A percentile compares a stretch with the other conserved stretches of the same genome.
Evolutionary conservation across 1,140 invertebrate species (phyloP).

Genomic region (Ooceraea biroi): DNA sequence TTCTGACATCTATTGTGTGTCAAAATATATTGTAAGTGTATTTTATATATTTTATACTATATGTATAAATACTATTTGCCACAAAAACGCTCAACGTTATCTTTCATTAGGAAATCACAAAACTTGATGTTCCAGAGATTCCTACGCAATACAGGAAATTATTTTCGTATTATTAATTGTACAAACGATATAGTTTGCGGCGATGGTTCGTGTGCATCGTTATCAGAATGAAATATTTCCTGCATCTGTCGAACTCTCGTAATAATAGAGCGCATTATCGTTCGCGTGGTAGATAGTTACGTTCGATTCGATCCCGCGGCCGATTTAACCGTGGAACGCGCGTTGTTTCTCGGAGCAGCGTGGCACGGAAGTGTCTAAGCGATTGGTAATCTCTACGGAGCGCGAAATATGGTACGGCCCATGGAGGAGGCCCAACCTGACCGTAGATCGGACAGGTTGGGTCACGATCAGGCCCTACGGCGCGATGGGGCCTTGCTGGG

Average conservation of each 20-base stretch:
- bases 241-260: neutral
- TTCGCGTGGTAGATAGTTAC: slow-evolving; percentile 26
- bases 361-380: slow-evolving; percentile 78
- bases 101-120: neutral
- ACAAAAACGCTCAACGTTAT: too few relatives aligned
- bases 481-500: slow-evolving; percentile 68
- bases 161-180: slow-evolving; percentile 24
- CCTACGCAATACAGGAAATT: neutral
- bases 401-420: slow-evolving; percentile 80
- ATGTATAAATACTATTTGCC: too few relatives aligned
- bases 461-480: slow-evolving; percentile 81
- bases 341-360: slow-evolving; percentile 55
- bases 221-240: neutral
- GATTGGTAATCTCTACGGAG: slow-evolving; percentile 77
- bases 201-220: neutral
- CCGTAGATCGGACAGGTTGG: slow-evolving; percentile 82
- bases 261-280: slow-evolving; percentile 52
- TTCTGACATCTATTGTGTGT: neutral
- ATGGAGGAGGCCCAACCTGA: slow-evolving; percentile 76
- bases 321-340: slow-evolving; percentile 47
- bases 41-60: too few relatives aligned
- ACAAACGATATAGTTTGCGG: neutral
- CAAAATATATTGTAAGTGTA: too few relatives aligned
- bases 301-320: slow-evolving; percentile 36
- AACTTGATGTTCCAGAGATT: neutral